phyloP scores from a whole-genome alignment of 2,113 vertebrate genomes.

The Bombycilla garrulus region DNA sequence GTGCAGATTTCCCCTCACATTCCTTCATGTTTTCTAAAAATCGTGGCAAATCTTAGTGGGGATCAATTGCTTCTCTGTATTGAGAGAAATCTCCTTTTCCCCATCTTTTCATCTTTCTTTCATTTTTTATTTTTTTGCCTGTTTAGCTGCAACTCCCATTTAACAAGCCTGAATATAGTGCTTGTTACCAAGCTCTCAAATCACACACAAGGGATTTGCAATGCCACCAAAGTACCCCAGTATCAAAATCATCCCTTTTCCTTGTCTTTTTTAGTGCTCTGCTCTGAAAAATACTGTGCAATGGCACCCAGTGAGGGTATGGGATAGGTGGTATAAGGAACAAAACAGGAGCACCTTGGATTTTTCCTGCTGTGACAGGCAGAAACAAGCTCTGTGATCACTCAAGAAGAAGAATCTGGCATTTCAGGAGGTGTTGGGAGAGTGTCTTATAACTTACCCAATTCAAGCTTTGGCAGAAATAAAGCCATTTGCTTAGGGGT shows the following conservation, averaged over 20 bases:
- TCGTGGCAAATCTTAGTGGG: fast-evolving
- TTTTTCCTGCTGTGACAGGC: neutral
- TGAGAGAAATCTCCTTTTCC: neutral
- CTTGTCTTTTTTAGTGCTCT: neutral
- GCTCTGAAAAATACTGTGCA: neutral
- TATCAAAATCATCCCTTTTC: neutral
- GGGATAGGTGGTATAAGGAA: neutral
- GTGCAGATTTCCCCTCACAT: neutral
- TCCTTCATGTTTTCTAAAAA: neutral
- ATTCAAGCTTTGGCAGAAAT: neutral
- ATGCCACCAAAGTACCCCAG: neutral
- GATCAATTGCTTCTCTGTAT: neutral
- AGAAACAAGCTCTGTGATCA: neutral
- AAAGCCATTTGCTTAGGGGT: neutral
- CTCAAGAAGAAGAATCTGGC: neutral
- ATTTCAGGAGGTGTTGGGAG: neutral
- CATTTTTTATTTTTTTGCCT: neutral
- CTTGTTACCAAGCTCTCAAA: neutral
- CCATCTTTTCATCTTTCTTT: neutral
- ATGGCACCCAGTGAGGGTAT: neutral
- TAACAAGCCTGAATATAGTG: fast-evolving
- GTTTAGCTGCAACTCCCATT: neutral
- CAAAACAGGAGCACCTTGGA: neutral
- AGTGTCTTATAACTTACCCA: neutral
- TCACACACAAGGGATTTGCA: neutral